Evolutionary conservation across 2,797 vertebrate genomes (phyloP).

Genomic region (Acanthurus tractus): DNA sequence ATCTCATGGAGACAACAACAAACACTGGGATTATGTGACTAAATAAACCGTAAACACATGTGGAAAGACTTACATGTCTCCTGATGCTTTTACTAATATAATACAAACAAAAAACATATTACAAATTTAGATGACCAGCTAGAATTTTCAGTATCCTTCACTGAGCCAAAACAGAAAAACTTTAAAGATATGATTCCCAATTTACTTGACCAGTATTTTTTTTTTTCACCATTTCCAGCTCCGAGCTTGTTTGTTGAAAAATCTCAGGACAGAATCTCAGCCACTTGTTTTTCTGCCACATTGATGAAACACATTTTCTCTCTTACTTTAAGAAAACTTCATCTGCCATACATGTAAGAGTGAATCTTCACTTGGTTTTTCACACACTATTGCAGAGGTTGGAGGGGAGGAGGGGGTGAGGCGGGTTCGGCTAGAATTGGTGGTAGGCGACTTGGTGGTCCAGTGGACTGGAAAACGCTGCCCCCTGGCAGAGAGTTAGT

Average conservation of each 20-base stretch:
- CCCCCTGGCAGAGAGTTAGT: constrained; percentile 71
- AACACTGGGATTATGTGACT: not conserved
- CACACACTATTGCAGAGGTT: constrained; percentile 52
- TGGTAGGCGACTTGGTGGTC: constrained; percentile 72
- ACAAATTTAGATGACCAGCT: not conserved
- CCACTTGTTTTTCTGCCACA: constrained; percentile 37
- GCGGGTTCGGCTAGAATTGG: constrained; percentile 40
- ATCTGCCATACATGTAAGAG: constrained; percentile 57
- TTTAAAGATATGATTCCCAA: not conserved
- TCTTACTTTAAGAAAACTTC: constrained; percentile 65
- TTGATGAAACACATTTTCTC: constrained; percentile 57
- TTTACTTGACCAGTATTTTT: constrained; percentile 6
- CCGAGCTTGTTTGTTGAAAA: constrained; percentile 5
- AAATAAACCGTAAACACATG: not conserved
- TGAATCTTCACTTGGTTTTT: constrained; percentile 69
- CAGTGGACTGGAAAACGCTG: constrained; percentile 82
- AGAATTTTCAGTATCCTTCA: no score
- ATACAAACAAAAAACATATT: not conserved
- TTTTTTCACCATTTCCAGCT: not conserved
- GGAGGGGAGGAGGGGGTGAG: not conserved
- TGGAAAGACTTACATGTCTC: not conserved
- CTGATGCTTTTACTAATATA: not conserved
- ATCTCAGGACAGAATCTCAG: constrained; percentile 42
- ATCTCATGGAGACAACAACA: not conserved
- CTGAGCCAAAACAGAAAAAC: not conserved